Base-by-base conservation (phyloP, 2,797 vertebrate species). In the Oophaga sylvatica region DNA sequence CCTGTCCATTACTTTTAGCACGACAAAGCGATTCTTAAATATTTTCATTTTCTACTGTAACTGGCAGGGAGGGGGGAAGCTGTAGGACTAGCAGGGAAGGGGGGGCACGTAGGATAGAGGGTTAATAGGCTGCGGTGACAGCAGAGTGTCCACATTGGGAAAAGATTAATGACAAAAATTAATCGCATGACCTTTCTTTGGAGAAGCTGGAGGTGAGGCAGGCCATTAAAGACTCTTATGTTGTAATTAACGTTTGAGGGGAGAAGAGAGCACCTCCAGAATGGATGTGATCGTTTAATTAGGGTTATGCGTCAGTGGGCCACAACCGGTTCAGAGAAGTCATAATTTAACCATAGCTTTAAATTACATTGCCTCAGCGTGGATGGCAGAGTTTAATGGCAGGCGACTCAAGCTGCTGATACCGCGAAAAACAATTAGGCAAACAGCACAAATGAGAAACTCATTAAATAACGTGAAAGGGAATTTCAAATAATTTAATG, bases 151-250 rank as follows among this genome's bases (percentile, higher is more conserved):
- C 96, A 96, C 95, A 96, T 95, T 96, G 94, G 94, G 95, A 95
- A 95, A 96, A 96, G 96, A 97, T 97, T 96, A 96, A 97, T 96
- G 96, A 95, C 91, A 93, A 96, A 96, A 96, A 96, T 96, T 96
- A 96, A 96, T 96, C 95, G 95, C 93, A 95, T 97, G 96, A 97
- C 96, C 96, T 97, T 97, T 97, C 95, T 95, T 95, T 96, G 94
- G 95, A 95, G 95, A 95, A 96, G 95, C 95, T 97, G 96, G 96
- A 97, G 96, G 96, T 97, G 96, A 97, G 96, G 95, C 93, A 92
- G 95, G 96, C 96, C 96, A 96, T 97, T 97, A 97, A 96, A 96
- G 96, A 96, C 96, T 97, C 96, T 97, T 97, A 97, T 96, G 96
- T 96, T 96, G 96, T 97, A 97, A 97, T 97, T 97, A 97, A 97